Conservation (phyloP, 2,113 vertebrate genomes). For the Oophaga pumilio region DNA sequence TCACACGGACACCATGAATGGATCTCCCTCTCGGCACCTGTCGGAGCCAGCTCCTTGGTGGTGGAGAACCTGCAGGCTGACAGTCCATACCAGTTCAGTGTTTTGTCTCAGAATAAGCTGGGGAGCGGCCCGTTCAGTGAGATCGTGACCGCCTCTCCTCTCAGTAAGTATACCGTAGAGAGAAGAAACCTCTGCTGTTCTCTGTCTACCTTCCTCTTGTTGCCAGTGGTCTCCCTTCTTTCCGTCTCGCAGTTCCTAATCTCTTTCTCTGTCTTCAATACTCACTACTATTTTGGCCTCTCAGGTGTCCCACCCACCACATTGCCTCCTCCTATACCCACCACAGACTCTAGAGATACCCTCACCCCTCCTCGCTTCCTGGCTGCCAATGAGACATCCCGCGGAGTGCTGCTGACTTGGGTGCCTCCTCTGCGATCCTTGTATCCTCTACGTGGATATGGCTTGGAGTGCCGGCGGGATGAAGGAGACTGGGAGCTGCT, state of each 20-base stretch:
- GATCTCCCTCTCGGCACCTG: constrained; percentile 83
- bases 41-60: constrained; percentile 78
- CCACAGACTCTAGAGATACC: constrained; percentile 62
- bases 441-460: constrained; percentile 76
- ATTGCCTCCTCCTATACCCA: constrained; percentile 69
- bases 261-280: constrained; percentile 20
- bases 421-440: constrained; percentile 72
- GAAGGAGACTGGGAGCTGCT: constrained; percentile 84
- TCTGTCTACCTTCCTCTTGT: background rate
- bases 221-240: background rate
- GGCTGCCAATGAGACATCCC: constrained; percentile 76
- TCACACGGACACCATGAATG: constrained; percentile 88
- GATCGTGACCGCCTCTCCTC: constrained; percentile 82
- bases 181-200: background rate
- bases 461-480: constrained; percentile 83
- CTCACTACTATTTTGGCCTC: constrained; percentile 21
- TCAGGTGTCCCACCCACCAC: constrained; percentile 77
- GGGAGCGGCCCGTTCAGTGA: constrained; percentile 96
- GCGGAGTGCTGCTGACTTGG: constrained; percentile 85
- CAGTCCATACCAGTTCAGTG: constrained; percentile 89
- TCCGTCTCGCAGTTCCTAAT: background rate
- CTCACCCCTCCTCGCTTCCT: constrained; percentile 82
- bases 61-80: constrained; percentile 84
- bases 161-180: constrained; percentile 72
- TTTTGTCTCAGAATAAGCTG: constrained; percentile 93